Evolutionary conservation across 2,797 vertebrate species (phyloP).

Genomic region (Mus minutoides): DNA sequence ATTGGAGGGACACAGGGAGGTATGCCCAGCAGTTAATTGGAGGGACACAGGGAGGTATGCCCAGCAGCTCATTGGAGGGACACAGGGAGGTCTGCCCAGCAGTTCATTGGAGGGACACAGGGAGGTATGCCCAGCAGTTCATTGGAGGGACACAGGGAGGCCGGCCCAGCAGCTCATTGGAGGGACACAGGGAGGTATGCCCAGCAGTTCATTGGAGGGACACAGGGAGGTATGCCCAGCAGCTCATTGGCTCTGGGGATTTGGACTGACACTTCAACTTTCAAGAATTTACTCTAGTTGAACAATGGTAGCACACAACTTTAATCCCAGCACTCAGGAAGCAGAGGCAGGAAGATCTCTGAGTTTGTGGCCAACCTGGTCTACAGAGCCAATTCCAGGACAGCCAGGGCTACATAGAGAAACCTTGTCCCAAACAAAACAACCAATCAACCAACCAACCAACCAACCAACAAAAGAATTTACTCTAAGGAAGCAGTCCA

Average conservation of each 20-base stretch:
- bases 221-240: not conserved
- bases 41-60: not conserved
- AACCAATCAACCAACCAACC: not conserved
- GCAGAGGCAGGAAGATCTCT: not conserved
- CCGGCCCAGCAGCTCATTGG: too few species aligned
- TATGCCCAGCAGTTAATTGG: not conserved
- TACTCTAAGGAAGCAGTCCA: not conserved
- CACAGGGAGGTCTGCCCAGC: not conserved
- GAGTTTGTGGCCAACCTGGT: not conserved
- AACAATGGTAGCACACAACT: not conserved
- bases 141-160: not conserved
- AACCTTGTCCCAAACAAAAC: not conserved
- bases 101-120: too few species aligned
- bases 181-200: not conserved
- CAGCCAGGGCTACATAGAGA: not conserved
- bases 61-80: too few species aligned
- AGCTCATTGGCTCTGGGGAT: not conserved
- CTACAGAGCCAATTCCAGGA: not conserved
- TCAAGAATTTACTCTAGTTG: not conserved
- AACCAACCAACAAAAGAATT: not conserved
- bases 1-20: not conserved
- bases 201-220: not conserved
- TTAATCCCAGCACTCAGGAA: not conserved
- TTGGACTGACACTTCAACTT: not conserved
- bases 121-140: not conserved